These are phyloP conservation scores for Macrostomum lignano DNA, from an alignment of 1,140 invertebrate genomes.

Conservation along the genomic window DNA sequence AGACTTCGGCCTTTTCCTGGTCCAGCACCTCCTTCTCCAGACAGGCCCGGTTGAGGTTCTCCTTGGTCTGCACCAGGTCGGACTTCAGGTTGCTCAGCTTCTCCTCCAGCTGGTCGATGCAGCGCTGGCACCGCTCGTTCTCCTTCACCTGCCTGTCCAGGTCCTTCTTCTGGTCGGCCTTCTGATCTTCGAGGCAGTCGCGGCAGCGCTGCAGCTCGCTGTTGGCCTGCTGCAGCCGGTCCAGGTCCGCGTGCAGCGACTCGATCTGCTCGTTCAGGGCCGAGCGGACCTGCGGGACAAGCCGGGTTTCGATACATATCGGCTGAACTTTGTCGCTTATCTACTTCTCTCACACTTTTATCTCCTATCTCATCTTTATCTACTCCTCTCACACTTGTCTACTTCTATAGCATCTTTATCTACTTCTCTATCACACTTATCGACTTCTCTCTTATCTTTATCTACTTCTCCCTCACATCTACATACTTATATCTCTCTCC, in stretches of 20 bases:
- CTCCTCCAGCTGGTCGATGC: conserved; percentile 21
- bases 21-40: conserved; percentile 23
- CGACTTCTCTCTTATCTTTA: no score
- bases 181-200: conserved; percentile 25
- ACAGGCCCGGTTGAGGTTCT: conserved; percentile 18
- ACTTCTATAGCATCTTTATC: no score
- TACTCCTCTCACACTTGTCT: no score
- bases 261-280: conserved; percentile 21
- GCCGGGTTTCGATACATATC: no score
- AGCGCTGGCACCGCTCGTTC: conserved; percentile 24
- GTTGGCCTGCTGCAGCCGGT: conserved; percentile 22
- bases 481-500: no score
- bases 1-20: conserved; percentile 19
- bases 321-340: no score
- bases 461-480: no score
- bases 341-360: no score
- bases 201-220: conserved; percentile 20
- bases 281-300: no score
- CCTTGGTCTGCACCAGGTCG: conserved; percentile 23
- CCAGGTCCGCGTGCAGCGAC: conserved; percentile 12
- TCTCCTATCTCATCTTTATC: no score
- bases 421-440: no score
- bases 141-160: conserved; percentile 24
- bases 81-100: conserved; percentile 21
- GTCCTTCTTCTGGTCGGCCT: conserved; percentile 23